These are phyloP conservation scores for Drosophila simulans DNA, from an alignment of 1,140 invertebrate species.

Conservation along the genomic window DNA sequence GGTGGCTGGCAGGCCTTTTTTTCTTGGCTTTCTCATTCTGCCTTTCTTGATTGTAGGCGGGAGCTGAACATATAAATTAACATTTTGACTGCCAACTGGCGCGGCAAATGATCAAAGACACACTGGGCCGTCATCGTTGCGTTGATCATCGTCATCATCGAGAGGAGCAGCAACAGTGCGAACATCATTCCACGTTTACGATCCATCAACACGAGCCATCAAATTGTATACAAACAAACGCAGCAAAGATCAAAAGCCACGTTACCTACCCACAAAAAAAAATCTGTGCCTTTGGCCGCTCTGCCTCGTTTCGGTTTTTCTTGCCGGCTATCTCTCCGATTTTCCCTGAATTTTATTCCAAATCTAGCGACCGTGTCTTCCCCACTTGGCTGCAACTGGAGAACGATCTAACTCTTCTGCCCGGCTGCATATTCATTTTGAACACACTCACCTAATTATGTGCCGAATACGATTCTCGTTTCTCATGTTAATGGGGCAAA, in stretches of 20 bases:
- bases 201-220: conserved; percentile 84
- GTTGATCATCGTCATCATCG: conserved; percentile 72
- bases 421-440: conserved; percentile 30
- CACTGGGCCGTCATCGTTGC: conserved; percentile 77
- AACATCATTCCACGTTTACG: conserved; percentile 83
- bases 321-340: conserved; percentile 5
- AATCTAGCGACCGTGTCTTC: conserved; percentile 57
- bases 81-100: conserved; percentile 83
- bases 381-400: conserved; percentile 20
- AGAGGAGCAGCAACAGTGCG: conserved; percentile 49
- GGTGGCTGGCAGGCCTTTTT: conserved; percentile 8
- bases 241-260: conserved; percentile 81
- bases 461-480: conserved; percentile 37
- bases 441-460: conserved; percentile 62
- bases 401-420: not conserved
- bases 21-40: conserved; percentile 3
- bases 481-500: conserved; percentile 31
- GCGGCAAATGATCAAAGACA: conserved; percentile 82
- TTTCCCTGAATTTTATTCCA: conserved; percentile 59
- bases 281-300: conserved; percentile 12
- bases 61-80: conserved; percentile 78
- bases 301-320: conserved; percentile 37
- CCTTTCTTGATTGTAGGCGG: conserved; percentile 49
- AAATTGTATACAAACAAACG: conserved; percentile 84
- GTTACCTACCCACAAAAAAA: conserved; percentile 47